Conservation (phyloP, 2,888 invertebrate genomes). For the Pyrochroa serraticornis region DNA sequence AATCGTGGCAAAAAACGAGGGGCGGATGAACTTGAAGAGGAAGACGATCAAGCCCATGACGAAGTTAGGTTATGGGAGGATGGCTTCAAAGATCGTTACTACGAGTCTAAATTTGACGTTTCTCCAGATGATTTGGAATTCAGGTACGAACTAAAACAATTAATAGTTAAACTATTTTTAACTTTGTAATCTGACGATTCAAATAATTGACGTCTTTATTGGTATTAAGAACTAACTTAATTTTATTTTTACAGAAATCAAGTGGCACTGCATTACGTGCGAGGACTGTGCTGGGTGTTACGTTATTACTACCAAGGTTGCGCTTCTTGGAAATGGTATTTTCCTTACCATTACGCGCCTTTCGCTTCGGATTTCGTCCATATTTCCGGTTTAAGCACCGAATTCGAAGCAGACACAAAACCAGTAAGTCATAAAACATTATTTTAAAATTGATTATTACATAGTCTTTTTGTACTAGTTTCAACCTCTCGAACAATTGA, state of each 20-base stretch:
- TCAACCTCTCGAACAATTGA: slow-evolving; percentile 95
- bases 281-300: slow-evolving; percentile 97
- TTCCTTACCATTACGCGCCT: slow-evolving; percentile 99
- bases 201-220: too few species aligned
- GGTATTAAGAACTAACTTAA: slow-evolving; percentile 2
- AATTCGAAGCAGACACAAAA: slow-evolving; percentile 85
- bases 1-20: slow-evolving; percentile 63
- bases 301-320: slow-evolving; percentile 99
- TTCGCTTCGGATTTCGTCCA: slow-evolving; percentile 99
- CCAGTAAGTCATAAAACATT: slow-evolving; percentile 71
- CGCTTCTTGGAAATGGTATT: slow-evolving; percentile 99
- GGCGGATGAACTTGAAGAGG: slow-evolving; percentile 56
- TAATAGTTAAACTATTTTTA: slow-evolving; percentile 5
- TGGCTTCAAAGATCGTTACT: slow-evolving; percentile 98
- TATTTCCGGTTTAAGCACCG: slow-evolving; percentile 81
- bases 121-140: slow-evolving; percentile 77
- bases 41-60: slow-evolving; percentile 81
- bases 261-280: slow-evolving; percentile 93
- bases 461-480: slow-evolving; percentile 66
- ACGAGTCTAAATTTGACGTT: slow-evolving; percentile 92
- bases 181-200: too few species aligned
- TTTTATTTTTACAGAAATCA: slow-evolving; percentile 64
- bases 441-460: background rate
- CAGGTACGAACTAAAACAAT: slow-evolving; percentile 59
- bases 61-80: slow-evolving; percentile 94